phyloP scores from a whole-genome alignment of 2,113 vertebrate genomes.

The Nerophis lumbriciformis region DNA sequence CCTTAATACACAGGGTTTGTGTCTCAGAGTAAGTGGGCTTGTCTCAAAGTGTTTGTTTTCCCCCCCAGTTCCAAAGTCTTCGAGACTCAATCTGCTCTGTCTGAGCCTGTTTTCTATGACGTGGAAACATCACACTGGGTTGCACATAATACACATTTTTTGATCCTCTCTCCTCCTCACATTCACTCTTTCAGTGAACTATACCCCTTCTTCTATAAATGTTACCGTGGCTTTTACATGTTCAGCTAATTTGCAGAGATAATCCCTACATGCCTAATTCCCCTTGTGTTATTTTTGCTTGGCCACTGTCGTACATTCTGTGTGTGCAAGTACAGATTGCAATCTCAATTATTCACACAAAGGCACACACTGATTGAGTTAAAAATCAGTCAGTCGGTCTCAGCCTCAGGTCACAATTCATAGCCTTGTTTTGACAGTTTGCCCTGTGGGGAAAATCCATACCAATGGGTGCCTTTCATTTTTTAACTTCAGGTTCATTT shows the following conservation, averaged over 20 bases:
- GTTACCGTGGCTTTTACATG: background rate
- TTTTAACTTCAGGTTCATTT: slow-evolving; percentile 27
- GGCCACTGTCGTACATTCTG: background rate
- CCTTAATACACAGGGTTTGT: slow-evolving; percentile 40
- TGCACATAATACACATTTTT: slow-evolving; percentile 9
- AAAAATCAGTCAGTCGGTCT: slow-evolving; percentile 38
- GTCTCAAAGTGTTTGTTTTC: slow-evolving; percentile 50
- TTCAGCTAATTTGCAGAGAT: background rate
- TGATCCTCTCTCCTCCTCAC: background rate
- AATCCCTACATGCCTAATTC: background rate
- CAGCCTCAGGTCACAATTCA: slow-evolving; percentile 32
- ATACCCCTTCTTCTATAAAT: background rate
- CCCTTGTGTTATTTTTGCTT: background rate
- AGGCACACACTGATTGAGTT: slow-evolving; percentile 13
- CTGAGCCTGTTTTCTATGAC: slow-evolving; percentile 47
- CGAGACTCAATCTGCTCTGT: slow-evolving; percentile 57
- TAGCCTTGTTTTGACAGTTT: slow-evolving; percentile 35
- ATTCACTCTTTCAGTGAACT: slow-evolving; percentile 11
- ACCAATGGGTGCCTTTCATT: slow-evolving; percentile 39
- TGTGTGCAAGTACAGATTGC: background rate
- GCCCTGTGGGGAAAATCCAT: slow-evolving; percentile 31
- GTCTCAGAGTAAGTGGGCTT: slow-evolving; percentile 36
- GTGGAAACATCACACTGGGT: slow-evolving; percentile 40
- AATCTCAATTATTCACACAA: slow-evolving; percentile 3
- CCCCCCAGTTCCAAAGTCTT: slow-evolving; percentile 36